phyloP scores from a whole-genome alignment of 1,140 invertebrate genomes.

The Chionoecetes opilio region DNA sequence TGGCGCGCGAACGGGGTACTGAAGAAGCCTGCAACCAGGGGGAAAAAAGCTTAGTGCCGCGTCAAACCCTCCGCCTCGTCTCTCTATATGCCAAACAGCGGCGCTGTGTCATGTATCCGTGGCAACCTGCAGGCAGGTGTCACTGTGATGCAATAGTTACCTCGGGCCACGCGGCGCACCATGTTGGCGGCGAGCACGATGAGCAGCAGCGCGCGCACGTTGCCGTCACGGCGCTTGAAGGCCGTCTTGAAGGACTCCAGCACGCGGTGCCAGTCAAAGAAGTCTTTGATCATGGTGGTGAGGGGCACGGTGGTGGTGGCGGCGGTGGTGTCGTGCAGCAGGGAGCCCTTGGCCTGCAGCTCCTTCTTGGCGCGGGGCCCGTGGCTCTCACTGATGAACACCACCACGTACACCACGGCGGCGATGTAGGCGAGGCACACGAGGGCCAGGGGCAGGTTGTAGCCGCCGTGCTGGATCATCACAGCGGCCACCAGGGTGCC shows the following conservation, averaged over 20 bases:
- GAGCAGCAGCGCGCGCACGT: conserved; percentile 63
- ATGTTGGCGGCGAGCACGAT: conserved; percentile 70
- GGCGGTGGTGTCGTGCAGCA: background rate
- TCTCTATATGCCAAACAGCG: background rate
- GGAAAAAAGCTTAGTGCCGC: background rate
- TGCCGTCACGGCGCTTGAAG: conserved; percentile 71
- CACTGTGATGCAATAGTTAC: too few species aligned
- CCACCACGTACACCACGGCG: conserved; percentile 65
- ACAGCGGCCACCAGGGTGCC: conserved; percentile 72
- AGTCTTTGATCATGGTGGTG: conserved; percentile 68
- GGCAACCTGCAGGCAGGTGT: too few species aligned
- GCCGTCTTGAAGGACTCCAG: conserved; percentile 79
- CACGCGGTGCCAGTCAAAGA: conserved; percentile 75
- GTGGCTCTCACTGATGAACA: conserved; percentile 78
- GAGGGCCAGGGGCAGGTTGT: conserved; percentile 70
- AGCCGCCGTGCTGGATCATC: conserved; percentile 68
- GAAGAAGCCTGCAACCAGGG: conserved; percentile 63
- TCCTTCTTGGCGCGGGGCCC: conserved; percentile 75
- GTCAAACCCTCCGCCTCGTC: background rate
- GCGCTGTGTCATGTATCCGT: background rate
- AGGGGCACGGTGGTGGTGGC: background rate
- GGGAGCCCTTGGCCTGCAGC: conserved; percentile 45
- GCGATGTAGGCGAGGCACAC: conserved; percentile 65
- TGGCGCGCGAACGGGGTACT: conserved; percentile 71
- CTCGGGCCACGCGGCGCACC: conserved; percentile 75